Base-by-base conservation (phyloP, 2,888 invertebrate genomes). In the Leptopilina myrica region DNA sequence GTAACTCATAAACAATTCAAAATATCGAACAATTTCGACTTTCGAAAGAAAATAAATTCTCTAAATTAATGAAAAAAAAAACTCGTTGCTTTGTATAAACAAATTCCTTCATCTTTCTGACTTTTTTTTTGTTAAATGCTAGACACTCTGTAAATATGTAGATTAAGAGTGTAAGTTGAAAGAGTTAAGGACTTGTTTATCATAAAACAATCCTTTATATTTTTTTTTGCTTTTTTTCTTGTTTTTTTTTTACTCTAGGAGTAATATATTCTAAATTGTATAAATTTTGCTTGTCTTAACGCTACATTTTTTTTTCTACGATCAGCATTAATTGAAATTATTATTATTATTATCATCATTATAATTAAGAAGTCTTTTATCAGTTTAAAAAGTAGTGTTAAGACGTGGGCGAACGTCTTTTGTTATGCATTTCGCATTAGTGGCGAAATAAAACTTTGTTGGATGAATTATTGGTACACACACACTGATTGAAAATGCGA, bases 271-370 rank as follows among this genome's bases (percentile, higher is more conserved):
- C 73, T 73, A 73, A 15, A 26, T 56, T 53, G 73, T 73, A 73
- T 73, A 73, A 73, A 73, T 15, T 62, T 62, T 43, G 59, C 40
- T 73, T 26, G 56, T 73, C 56, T 73, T 73, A 73, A 9, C 49
- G 14, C 73, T 73, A 73, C 56, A 26, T 73, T 49, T 33, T 33
- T 33, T 33, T 33, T 73, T 73, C 56, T 56, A 73, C 33, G 73
- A 56, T 73, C 49, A 73, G 73, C 56, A 73, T 14, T 73, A 73
- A 73, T 56, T n/a, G 56, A 73, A 56, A 40, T 49, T 73, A 56
- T 73, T 56, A 73, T 73, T 73, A 69, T 20, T 12, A 56, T 73
- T 12, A 14, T 73, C 56, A 40, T 67, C 20, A 49, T 49, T 49
- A 49, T 49, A 49, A 11, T 49, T 49, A 49, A 49, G 56, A 73